phyloP scores from a whole-genome alignment of 2,797 vertebrate species.

The Orestias chungarensis region DNA sequence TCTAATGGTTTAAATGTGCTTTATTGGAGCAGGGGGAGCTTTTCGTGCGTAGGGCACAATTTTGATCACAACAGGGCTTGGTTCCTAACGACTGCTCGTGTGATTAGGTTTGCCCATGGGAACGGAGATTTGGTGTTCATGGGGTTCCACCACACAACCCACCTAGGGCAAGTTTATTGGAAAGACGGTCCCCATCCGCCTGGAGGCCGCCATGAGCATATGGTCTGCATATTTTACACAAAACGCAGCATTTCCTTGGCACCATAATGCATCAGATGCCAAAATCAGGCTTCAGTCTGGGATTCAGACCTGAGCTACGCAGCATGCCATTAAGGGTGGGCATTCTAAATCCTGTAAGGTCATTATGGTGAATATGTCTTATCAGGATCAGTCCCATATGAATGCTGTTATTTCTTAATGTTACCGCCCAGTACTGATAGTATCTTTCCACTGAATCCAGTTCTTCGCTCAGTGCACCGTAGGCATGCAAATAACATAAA shows the following conservation, averaged over 20 bases:
- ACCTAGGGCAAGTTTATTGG: conserved; percentile 57
- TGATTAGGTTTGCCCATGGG: conserved; percentile 51
- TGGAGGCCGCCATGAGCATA: conserved; percentile 26
- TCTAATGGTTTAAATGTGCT: conserved; percentile 67
- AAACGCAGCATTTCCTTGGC: conserved; percentile 51
- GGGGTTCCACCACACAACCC: conserved; percentile 41
- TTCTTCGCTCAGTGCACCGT: conserved; percentile 31
- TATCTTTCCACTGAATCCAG: conserved; percentile 35
- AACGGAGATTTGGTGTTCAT: conserved; percentile 46
- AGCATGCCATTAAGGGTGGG: conserved; percentile 19
- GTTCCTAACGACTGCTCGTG: conserved; percentile 42
- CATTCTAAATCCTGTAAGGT: conserved; percentile 20
- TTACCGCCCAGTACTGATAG: conserved; percentile 25
- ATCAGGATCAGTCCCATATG: conserved; percentile 36
- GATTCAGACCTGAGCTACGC: conserved; percentile 27
- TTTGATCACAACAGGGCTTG: conserved; percentile 55
- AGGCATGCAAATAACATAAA: conserved; percentile 42
- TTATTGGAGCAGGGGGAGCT: conserved; percentile 43
- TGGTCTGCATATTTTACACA: conserved; percentile 49
- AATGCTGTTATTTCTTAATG: conserved; percentile 31
- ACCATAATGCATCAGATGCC: conserved; percentile 47
- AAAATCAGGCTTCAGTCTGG: conserved; percentile 43
- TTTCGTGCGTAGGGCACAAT: conserved; percentile 45
- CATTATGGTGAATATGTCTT: conserved; percentile 19
- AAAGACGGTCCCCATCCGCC: conserved; percentile 32